These are phyloP conservation scores for Megaustenia siamemsis DNA, from an alignment of 2,888 invertebrate genomes.

Conservation along the genomic window DNA sequence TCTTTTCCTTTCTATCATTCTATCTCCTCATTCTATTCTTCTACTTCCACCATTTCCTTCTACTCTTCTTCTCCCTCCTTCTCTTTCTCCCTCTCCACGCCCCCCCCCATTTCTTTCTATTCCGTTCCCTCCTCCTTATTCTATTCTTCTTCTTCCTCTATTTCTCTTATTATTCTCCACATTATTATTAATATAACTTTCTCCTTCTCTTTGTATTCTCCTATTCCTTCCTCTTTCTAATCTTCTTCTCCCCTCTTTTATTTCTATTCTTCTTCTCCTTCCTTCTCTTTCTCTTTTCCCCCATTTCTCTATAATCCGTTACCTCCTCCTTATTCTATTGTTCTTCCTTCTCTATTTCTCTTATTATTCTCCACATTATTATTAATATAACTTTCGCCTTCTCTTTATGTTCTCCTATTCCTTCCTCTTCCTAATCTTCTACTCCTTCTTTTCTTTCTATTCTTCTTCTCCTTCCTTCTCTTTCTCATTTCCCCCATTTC, in stretches of 20 bases:
- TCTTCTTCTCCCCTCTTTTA: too few species aligned
- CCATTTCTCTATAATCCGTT: too few species aligned
- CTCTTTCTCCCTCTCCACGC: neutral
- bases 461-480: neutral
- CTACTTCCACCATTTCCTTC: neutral
- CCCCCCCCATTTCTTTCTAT: neutral
- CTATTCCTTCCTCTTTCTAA: too few species aligned
- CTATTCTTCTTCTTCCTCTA: neutral
- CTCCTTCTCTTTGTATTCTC: too few species aligned
- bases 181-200: neutral
- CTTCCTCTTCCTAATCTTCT: conserved; percentile 1
- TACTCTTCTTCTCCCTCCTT: neutral
- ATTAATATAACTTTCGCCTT: neutral
- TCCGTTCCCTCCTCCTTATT: neutral
- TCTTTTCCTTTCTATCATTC: neutral
- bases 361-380: neutral
- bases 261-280: neutral
- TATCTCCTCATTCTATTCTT: neutral
- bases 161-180: neutral
- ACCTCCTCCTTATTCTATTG: too few species aligned
- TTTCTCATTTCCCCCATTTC: too few species aligned
- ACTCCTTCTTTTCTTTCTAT: neutral
- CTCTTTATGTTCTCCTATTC: neutral
- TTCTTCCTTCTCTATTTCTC: neutral
- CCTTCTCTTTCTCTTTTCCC: too few species aligned